Evolutionary conservation across 2,113 vertebrate species (phyloP).

Genomic region (Nothobranchius furzeri): DNA sequence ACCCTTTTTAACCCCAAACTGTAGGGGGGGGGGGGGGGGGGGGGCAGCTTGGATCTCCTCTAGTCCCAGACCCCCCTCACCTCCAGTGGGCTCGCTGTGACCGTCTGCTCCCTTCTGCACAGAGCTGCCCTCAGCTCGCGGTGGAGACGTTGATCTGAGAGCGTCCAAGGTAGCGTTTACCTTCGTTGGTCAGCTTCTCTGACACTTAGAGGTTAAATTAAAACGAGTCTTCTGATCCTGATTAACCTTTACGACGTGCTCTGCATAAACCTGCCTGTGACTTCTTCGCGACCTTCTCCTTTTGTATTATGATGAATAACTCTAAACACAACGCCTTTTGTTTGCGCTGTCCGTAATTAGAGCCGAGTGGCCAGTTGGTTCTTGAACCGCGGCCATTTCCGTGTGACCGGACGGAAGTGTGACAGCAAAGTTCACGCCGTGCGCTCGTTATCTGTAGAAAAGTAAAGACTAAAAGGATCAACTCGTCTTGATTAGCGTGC

Average conservation of each 20-base stretch:
- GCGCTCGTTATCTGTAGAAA: not conserved
- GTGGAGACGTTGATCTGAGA: slow-evolving; percentile 12
- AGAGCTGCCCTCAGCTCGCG: slow-evolving; percentile 22
- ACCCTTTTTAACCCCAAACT: slow-evolving; percentile 67
- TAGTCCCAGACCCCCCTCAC: slow-evolving; percentile 42
- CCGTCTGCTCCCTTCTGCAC: slow-evolving; percentile 65
- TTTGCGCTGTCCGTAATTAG: not conserved
- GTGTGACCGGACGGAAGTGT: slow-evolving; percentile 35
- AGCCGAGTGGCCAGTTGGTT: slow-evolving; percentile 31
- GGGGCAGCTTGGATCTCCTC: slow-evolving; percentile 33
- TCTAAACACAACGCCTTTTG: not conserved
- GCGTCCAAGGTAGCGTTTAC: not conserved
- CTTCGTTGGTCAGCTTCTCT: not conserved
- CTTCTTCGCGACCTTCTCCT: slow-evolving; percentile 4
- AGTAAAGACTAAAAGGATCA: slow-evolving; percentile 15
- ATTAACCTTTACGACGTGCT: not conserved
- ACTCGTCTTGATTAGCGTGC: not conserved
- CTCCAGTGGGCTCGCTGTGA: slow-evolving; percentile 41
- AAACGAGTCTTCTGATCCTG: not conserved
- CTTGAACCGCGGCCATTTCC: slow-evolving; percentile 44
- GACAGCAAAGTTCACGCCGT: slow-evolving; percentile 31
- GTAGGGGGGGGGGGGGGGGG: not conserved
- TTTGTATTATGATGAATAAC: not conserved
- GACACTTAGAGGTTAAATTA: not conserved
- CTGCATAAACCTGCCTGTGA: not conserved